phyloP scores from a whole-genome alignment of 2,888 invertebrate genomes.

The Acanthopleura granulata region DNA sequence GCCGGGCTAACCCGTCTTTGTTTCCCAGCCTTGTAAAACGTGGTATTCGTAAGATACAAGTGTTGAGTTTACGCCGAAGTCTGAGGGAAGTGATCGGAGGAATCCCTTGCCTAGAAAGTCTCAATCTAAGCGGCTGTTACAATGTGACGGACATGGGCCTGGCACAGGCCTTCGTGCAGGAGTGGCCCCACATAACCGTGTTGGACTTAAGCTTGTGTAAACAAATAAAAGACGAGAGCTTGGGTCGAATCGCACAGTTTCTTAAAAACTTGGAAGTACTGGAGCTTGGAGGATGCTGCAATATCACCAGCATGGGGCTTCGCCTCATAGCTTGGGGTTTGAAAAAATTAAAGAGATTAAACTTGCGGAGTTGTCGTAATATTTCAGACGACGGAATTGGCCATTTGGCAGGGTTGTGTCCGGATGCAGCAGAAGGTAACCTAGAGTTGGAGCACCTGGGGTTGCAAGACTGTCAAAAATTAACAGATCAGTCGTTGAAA shows the following conservation, averaged over 20 bases:
- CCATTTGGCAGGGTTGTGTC: constrained; percentile 78
- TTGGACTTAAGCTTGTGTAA: constrained; percentile 93
- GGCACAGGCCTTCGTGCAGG: constrained; percentile 82
- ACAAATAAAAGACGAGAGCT: constrained; percentile 92
- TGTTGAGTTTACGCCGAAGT: constrained; percentile 85
- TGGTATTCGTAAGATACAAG: constrained; percentile 90
- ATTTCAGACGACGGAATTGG: constrained; percentile 92
- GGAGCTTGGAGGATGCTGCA: constrained; percentile 92
- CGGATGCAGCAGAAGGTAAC: constrained; percentile 67
- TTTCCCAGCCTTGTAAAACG: constrained; percentile 88
- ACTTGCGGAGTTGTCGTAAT: constrained; percentile 92
- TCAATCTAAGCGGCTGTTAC: constrained; percentile 93
- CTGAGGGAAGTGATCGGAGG: constrained; percentile 88
- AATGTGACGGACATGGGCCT: constrained; percentile 90
- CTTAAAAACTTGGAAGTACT: constrained; percentile 86
- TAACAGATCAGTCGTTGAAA: constrained; percentile 90
- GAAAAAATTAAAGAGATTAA: constrained; percentile 84
- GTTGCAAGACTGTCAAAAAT: constrained; percentile 93
- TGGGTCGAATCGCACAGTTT: constrained; percentile 86
- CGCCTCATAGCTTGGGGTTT: constrained; percentile 89
- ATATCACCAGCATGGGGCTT: constrained; percentile 90
- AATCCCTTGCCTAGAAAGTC: constrained; percentile 86
- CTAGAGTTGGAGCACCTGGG: constrained; percentile 86
- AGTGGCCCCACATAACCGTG: constrained; percentile 82
- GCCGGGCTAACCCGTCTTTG: constrained; percentile 83